Evolutionary conservation across 2,113 vertebrate species (phyloP), one percentile per base, ranked within the genome.

Genomic region (Lepus timidus): DNA sequence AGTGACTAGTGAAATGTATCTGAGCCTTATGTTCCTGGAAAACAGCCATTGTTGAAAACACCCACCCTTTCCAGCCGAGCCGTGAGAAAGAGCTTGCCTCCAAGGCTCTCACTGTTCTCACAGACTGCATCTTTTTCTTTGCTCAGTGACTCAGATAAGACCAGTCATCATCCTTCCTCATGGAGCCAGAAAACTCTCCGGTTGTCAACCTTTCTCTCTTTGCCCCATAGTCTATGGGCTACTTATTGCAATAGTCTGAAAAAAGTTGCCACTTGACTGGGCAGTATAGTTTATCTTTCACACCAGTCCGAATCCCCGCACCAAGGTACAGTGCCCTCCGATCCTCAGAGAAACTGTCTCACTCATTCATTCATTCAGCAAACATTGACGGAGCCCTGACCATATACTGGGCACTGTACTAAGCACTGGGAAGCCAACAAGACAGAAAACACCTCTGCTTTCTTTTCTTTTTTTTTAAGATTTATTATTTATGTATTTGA

Each of bases 131-230:
- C 62, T 79, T 25, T 85, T 62, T 44, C 39, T 68, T 65, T 83
- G 33, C 27, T 94, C 71, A 84, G 9, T 68, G 51, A 83, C 70
- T 83, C 68, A 88, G 58, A 55, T 65, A 94, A 94, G 12, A 86
- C 58, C 55, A 64, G 27, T 39, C 55, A 78, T 49, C 81, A 31
- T 82, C 76, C 70, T 87, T 86, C 33, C 68, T 81, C 19, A 75
- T 61, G 25, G 44, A 23, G 27, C 39, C 61, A 49, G 29, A 61
- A 86, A 51, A 49, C 23, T 73, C 22, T 8, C 33, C 39, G 29
- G 20, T 12, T 44, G 11, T 76, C 70, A 36, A 81, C 20, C 19
- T 31, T 82, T 61, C 4, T 52, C 78, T 74, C 62, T 51, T 88
- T 95, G 52, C 84, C 62, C 62, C 61, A 70, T 88, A 88, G 81